Evolutionary conservation across 2,797 vertebrate genomes (phyloP).

Genomic region (Acanthornis magna): DNA sequence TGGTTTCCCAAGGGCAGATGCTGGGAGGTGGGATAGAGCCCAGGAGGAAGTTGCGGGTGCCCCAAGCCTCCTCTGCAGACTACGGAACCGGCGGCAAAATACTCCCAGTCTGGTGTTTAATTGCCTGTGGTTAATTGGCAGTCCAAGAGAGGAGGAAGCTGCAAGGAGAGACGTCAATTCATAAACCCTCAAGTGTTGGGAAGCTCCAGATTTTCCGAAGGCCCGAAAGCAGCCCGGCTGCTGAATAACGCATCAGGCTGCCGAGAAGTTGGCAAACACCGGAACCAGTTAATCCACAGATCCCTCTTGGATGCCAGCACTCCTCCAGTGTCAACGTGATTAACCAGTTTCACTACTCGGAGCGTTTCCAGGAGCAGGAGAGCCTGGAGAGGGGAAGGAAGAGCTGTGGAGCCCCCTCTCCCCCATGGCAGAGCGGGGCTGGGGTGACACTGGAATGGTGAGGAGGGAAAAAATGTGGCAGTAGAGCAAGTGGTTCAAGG

Average conservation of each 20-base stretch:
- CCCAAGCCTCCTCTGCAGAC: not conserved
- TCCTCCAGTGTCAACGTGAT: not conserved
- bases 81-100: not conserved
- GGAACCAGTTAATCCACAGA: slow-evolving; percentile 30
- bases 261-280: not conserved
- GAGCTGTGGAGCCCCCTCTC: not conserved
- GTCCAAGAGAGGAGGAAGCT: not conserved
- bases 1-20: not conserved
- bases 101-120: accelerated
- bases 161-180: not conserved
- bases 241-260: slow-evolving; percentile 2
- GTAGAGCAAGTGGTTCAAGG: not conserved
- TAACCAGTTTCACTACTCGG: slow-evolving; percentile 32
- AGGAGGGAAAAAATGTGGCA: accelerated
- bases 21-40: not conserved
- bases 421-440: accelerated
- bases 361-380: not conserved
- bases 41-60: not conserved
- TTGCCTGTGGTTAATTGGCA: not conserved
- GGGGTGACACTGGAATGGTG: no score
- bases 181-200: not conserved
- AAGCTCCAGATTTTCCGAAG: not conserved
- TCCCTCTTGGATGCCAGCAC: not conserved
- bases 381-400: not conserved
- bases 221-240: not conserved